phyloP scores from a whole-genome alignment of 2,888 invertebrate species.

The Mactromeris polynyma region DNA sequence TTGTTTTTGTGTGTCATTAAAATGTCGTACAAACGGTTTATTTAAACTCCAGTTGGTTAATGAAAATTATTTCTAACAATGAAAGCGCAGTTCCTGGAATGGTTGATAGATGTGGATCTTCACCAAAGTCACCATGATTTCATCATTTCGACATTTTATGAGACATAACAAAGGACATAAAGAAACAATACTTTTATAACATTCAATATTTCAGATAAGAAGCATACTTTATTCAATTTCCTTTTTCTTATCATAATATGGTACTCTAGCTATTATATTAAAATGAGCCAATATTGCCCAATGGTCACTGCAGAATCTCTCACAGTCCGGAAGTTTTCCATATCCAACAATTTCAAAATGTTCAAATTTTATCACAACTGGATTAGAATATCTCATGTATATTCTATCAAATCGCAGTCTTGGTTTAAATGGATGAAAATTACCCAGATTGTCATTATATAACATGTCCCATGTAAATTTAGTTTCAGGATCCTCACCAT shows the following conservation, averaged over 20 bases:
- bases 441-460: slow-evolving; percentile 89
- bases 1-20: too few species aligned
- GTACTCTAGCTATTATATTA: slow-evolving; percentile 68
- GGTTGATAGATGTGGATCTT: too few species aligned
- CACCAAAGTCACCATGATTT: too few species aligned
- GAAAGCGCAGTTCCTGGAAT: too few species aligned
- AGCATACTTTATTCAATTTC: too few species aligned
- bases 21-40: too few species aligned
- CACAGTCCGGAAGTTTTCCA: slow-evolving; percentile 88
- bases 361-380: slow-evolving; percentile 83
- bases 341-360: slow-evolving; percentile 89
- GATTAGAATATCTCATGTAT: slow-evolving; percentile 86
- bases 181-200: too few species aligned
- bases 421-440: slow-evolving; percentile 86
- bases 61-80: too few species aligned
- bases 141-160: too few species aligned
- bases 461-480: slow-evolving; percentile 89
- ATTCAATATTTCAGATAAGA: too few species aligned
- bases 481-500: slow-evolving; percentile 88
- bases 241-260: slow-evolving; percentile 28
- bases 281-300: slow-evolving; percentile 88
- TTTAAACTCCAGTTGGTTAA: too few species aligned
- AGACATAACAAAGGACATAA: too few species aligned
- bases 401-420: slow-evolving; percentile 89
- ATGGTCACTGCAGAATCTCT: slow-evolving; percentile 89